A percentile compares a stretch with the other conserved stretches of the same genome.
Conservation (phyloP, 1,140 invertebrate genomes). For the Drosophila tristis region DNA sequence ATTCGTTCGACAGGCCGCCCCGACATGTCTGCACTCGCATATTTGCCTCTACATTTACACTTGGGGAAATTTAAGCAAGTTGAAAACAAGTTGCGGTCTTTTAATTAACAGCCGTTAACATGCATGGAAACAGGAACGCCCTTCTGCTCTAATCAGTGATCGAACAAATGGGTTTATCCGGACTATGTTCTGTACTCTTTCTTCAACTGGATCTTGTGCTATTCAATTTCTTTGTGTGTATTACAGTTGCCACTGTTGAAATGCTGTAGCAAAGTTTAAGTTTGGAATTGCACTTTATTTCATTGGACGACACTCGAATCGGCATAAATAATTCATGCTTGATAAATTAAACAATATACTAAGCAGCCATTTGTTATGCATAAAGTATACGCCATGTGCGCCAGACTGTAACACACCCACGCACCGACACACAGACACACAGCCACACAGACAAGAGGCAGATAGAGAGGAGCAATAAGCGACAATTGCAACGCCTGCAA, state of each 20-base stretch:
- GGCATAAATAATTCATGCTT: conserved; percentile 81
- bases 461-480: conserved; percentile 51
- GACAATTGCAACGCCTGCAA: conserved; percentile 80
- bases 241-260: conserved; percentile 9
- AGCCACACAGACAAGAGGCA: conserved; percentile 7
- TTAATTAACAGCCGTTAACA: background rate
- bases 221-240: conserved; percentile 6
- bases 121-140: too few relatives aligned
- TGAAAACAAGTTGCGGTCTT: background rate
- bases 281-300: conserved; percentile 50
- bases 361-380: conserved; percentile 78
- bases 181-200: too few relatives aligned
- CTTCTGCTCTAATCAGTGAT: too few relatives aligned
- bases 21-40: background rate
- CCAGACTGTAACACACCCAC: conserved; percentile 63
- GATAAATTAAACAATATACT: conserved; percentile 83
- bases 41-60: conserved; percentile 13
- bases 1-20: conserved; percentile 44
- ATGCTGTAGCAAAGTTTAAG: conserved; percentile 39
- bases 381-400: conserved; percentile 75
- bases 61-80: background rate
- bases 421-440: conserved; percentile 12
- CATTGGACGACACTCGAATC: conserved; percentile 41
- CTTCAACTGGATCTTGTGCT: background rate
- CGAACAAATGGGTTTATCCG: too few relatives aligned